Conservation (phyloP, 2,797 vertebrate genomes). For the Chlorospingus semifuscus region DNA sequence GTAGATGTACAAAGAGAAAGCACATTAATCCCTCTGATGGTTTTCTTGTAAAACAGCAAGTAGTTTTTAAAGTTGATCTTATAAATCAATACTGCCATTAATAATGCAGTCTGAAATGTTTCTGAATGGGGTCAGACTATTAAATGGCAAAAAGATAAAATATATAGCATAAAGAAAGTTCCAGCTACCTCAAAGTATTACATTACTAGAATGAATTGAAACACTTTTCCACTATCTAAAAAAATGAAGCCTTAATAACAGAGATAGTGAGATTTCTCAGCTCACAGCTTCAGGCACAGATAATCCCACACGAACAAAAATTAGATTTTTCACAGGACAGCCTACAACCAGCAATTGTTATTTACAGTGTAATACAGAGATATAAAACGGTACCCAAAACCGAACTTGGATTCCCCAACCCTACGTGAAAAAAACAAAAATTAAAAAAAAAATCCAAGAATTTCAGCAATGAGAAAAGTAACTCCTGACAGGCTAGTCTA, state of each 20-base stretch:
- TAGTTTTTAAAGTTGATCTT: neutral
- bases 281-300: neutral
- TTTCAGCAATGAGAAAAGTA: neutral
- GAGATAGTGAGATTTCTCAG: neutral
- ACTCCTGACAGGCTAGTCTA: neutral
- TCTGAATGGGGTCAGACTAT: constrained; percentile 10
- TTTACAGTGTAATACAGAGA: neutral
- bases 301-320: constrained; percentile 20
- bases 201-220: constrained; percentile 6
- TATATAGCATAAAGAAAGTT: neutral
- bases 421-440: neutral
- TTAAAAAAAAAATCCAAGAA: neutral
- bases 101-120: neutral
- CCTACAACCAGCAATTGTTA: constrained; percentile 24
- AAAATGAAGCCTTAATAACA: constrained; percentile 4
- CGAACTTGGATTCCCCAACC: neutral
- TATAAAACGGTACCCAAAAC: constrained; percentile 13
- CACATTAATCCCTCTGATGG: constrained; percentile 16
- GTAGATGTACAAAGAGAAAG: neutral
- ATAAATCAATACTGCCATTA: constrained; percentile 29
- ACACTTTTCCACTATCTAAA: neutral
- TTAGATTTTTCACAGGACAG: constrained; percentile 5
- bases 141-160: constrained; percentile 20
- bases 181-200: neutral
- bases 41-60: constrained; percentile 47